Base-by-base conservation (phyloP, 1,140 invertebrate species). In the Drosophila yakuba region DNA sequence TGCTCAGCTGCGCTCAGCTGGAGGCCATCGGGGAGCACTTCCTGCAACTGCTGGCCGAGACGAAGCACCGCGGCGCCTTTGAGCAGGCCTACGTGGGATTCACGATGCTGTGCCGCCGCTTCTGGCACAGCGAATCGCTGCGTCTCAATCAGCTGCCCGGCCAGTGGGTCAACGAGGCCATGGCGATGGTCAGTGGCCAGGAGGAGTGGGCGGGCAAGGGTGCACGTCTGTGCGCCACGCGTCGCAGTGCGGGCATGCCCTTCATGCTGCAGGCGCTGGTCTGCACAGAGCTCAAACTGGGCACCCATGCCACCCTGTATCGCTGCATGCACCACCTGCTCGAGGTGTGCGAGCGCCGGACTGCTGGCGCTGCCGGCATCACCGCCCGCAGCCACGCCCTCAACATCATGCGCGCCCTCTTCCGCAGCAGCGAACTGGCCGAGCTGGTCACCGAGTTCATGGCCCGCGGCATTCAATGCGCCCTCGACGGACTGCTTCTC, bases 11-110 rank as follows among this genome's bases (percentile, higher is more conserved):
- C 39, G 54, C 66, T 38, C 89, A 94, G 84, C 89, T 97, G 47
- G 61, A 93, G 14, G 71, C 91, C 23, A 95, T 97, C 57, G 96
- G 96, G 1, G 94, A 95, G 23, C 95, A 96, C 92, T 96, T 97
- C 73, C 95, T 95, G 1, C 90, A 93, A 2, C 93, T 98, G 35
- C 94, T 98, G 17, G 93, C 95, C 2, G 95, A 97, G 91, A 97
- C 97, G 0, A 97, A 97, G 92, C 98, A 99, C 93, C 94, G 98
- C 72, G 98, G 98, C 4, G 98, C 98, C 43, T 99, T 99, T 93
- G 98, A 99, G 92, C 97, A 99, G 93, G 97, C 97, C 5, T 97
- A 97, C 92, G 95, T 98, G 60, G 98, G 97, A 6, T 99, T 98
- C 93, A 95, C 94, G 17, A 95, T 95, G 80, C 93, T 98, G 38